Evolutionary conservation across 2,888 invertebrate genomes (phyloP), one percentile per base, ranked within the genome.

Genomic region (Sericinus montela): DNA sequence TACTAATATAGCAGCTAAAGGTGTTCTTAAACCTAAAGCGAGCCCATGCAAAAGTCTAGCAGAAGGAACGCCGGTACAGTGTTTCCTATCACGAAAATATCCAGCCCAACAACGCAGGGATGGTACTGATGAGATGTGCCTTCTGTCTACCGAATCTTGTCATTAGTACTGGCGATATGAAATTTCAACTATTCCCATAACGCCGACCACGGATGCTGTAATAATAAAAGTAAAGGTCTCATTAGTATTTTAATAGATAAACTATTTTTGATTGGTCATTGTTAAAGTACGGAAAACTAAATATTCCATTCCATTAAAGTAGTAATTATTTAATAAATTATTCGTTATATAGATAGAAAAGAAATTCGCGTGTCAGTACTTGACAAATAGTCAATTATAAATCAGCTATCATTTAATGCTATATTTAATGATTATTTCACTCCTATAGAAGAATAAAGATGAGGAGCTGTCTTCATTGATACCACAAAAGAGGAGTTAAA

Each of bases 101-200:
- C 87, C 87, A 88, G 48, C 90, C 89, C 6, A 91, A 67, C 0
- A 91, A 72, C 2, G 92, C 87, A 19, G 87, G 87, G 7, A 87
- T 48, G 6, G 87, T 88, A 52, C 75, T 74, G 47, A 91, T 67
- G 25, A 91, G 75, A 45, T 91, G 90, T 1, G 91, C 87, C 16
- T 81, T 81, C 65, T 90, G 91, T 11, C 93, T 81, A 0, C 93
- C 93, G 48, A 87, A 80, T 47, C 77, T 81, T 37, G 92, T 91
- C 89, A 92, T 91, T 45, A 91, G 64, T 3, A 90, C 60, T 3
- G 87, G 87, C 0, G 87, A 85, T 45, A 88, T 69, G 63, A 88
- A 84, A 72, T 87, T 88, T 86, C 87, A 10, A 87, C 79, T 59
- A 88, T 80, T 13, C 87, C 87, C 87, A 87, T 87, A 11, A 75